A percentile compares a stretch with the other conserved stretches of the same genome.
These are phyloP conservation scores for Corythaixoides concolor DNA, from an alignment of 2,113 vertebrate genomes.

Conservation along the genomic window DNA sequence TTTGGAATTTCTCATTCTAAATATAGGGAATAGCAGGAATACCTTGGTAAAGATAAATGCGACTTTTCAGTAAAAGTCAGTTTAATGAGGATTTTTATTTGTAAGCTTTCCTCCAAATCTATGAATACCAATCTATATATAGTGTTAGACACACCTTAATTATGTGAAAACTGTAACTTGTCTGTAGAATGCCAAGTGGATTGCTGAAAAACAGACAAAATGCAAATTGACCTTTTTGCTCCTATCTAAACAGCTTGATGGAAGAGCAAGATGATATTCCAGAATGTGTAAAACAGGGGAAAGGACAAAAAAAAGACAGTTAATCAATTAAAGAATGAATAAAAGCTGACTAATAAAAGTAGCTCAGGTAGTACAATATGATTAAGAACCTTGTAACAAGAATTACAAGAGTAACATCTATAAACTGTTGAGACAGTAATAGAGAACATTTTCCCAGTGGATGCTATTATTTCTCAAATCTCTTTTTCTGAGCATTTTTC, in stretches of 20 bases:
- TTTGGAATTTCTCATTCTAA: not conserved
- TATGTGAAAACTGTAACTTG: not conserved
- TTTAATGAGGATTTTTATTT: not conserved
- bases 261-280: not conserved
- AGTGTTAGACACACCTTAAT: not conserved
- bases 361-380: not conserved
- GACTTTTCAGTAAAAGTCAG: not conserved
- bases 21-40: not conserved
- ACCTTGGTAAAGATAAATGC: not conserved
- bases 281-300: not conserved
- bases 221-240: not conserved
- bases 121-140: not conserved
- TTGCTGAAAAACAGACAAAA: not conserved
- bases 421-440: not conserved
- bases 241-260: not conserved
- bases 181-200: not conserved
- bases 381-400: not conserved
- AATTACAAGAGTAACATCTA: not conserved
- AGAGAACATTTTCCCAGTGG: not conserved
- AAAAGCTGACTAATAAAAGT: not conserved
- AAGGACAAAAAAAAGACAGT: not conserved
- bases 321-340: not conserved
- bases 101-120: not conserved
- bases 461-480: not conserved
- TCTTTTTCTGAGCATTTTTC: not conserved